phyloP scores from a whole-genome alignment of 2,888 invertebrate species.

The Acanthopleura granulata region DNA sequence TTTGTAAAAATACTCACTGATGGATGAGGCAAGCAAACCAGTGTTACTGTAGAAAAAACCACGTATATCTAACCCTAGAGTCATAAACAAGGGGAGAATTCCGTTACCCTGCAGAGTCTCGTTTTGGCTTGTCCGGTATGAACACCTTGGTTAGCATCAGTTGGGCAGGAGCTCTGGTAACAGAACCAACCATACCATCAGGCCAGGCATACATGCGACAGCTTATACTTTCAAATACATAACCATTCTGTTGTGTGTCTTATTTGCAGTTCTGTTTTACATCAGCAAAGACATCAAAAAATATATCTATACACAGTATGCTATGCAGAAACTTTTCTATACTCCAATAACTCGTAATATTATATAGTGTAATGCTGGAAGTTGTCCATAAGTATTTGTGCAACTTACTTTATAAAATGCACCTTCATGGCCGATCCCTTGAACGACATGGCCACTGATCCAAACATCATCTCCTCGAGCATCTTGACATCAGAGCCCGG shows the following conservation, averaged over 20 bases:
- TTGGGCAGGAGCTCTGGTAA: slow-evolving; percentile 66
- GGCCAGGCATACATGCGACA: too few relatives aligned
- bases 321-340: neutral
- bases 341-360: neutral
- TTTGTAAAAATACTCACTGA: too few relatives aligned
- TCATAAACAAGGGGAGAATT: neutral
- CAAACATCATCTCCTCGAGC: slow-evolving; percentile 93
- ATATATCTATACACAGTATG: neutral
- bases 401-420: slow-evolving; percentile 74
- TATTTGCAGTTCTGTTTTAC: too few relatives aligned
- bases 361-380: too few relatives aligned
- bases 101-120: slow-evolving; percentile 51
- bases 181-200: neutral
- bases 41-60: too few relatives aligned
- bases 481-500: slow-evolving; percentile 76
- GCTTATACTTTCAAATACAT: too few relatives aligned
- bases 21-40: too few relatives aligned
- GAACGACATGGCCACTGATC: slow-evolving; percentile 89
- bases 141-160: slow-evolving; percentile 72
- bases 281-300: too few relatives aligned
- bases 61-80: too few relatives aligned
- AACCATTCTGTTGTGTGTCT: too few relatives aligned
- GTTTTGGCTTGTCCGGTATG: slow-evolving; percentile 51
- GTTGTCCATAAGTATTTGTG: neutral
- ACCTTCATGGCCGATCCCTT: slow-evolving; percentile 90